Evolutionary conservation across 2,113 vertebrate species (phyloP).

Genomic region (Rhizomys pruinosus): DNA sequence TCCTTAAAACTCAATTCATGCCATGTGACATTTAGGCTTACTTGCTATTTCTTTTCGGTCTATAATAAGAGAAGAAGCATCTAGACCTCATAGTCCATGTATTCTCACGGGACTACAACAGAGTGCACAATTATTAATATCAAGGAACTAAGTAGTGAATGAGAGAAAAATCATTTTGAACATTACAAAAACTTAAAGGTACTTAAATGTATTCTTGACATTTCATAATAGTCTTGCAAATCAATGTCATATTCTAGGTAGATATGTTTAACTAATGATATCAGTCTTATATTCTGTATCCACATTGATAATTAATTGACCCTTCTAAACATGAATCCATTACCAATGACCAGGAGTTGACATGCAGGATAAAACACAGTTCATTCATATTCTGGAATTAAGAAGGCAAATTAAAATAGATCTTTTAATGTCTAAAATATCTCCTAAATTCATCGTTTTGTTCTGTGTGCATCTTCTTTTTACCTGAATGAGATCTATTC

Average conservation of each 20-base stretch:
- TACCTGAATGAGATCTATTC: background rate
- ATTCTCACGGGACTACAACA: background rate
- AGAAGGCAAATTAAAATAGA: background rate
- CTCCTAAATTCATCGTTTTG: background rate
- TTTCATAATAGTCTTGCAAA: background rate
- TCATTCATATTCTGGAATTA: background rate
- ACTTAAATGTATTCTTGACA: background rate
- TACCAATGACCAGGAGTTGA: background rate
- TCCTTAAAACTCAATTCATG: background rate
- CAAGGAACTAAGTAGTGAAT: background rate
- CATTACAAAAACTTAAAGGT: background rate
- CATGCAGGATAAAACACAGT: background rate
- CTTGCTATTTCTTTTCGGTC: background rate
- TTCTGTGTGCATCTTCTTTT: background rate
- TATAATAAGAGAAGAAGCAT: background rate
- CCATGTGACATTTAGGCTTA: background rate
- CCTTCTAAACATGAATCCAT: background rate
- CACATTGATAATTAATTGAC: background rate
- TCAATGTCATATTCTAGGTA: background rate
- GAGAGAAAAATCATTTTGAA: background rate
- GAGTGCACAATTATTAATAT: background rate
- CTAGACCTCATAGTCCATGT: background rate
- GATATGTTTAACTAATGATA: background rate
- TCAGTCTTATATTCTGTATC: background rate
- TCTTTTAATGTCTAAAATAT: background rate